Evolutionary conservation across 2,797 vertebrate species (phyloP).

Genomic region (Rhadinocentrus ornatus): DNA sequence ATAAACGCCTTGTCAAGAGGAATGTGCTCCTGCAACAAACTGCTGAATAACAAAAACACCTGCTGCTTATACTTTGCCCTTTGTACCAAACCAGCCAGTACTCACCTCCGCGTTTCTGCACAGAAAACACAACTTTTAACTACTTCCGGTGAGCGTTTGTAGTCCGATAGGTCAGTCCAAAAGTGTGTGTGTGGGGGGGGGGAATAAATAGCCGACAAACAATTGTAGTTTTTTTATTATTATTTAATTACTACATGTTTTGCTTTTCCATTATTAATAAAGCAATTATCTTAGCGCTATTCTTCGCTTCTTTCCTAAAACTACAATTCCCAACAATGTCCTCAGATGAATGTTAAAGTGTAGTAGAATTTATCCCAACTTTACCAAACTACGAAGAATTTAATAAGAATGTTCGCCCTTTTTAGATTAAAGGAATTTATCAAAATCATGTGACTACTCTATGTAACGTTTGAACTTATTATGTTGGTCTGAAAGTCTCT

Average conservation of each 20-base stretch:
- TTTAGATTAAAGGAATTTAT: background rate
- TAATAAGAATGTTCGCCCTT: background rate
- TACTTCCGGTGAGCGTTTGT: constrained; percentile 71
- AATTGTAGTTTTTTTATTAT: accelerated
- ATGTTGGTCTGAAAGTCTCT: too few relatives aligned
- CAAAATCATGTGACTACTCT: accelerated
- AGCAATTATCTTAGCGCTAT: accelerated
- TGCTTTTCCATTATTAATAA: accelerated
- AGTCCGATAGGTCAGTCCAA: constrained; percentile 30
- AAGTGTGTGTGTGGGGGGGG: too few relatives aligned
- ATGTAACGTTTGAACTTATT: background rate
- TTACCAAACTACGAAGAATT: accelerated
- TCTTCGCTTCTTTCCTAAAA: constrained; percentile 12
- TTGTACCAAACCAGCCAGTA: constrained; percentile 41
- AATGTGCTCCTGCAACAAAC: background rate
- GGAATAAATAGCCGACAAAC: accelerated
- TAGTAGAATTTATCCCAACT: background rate
- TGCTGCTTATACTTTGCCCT: constrained; percentile 21
- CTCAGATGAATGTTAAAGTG: accelerated
- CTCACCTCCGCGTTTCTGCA: constrained; percentile 39
- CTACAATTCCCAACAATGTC: constrained; percentile 65
- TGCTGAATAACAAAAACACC: background rate
- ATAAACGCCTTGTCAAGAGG: background rate
- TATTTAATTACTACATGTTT: background rate
- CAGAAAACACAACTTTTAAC: constrained; percentile 4